Base-by-base conservation (phyloP, 2,797 vertebrate species). In the Champsocephalus gunnari region DNA sequence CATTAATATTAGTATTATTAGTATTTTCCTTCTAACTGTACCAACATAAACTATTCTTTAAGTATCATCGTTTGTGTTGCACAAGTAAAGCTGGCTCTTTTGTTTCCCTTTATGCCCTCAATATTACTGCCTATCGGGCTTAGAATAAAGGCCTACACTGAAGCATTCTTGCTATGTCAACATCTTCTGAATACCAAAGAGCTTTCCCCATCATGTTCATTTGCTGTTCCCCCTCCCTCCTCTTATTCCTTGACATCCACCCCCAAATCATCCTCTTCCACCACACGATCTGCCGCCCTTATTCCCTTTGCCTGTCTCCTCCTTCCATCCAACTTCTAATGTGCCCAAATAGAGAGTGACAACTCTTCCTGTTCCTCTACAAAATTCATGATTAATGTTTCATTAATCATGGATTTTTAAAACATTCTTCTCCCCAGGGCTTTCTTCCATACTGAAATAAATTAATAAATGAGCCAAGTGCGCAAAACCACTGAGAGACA, bases 341-440 rank as follows among this genome's bases (percentile, higher is more conserved):
- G 77, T 89, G 86, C 79, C 89, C 82, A 93, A 94, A 95, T 92
- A 88, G 64, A 92, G 91, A 93, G 90, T 93, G 93, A 94, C 94
- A 95, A 86, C 82, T 87, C 92, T 93, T 95, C 93, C 93, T 93
- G 92, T 94, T 91, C 89, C 80, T 75, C 80, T 93, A 90, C 87
- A 94, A 95, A 92, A 94, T 94, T 86, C 77, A 95, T 93, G 93
- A 94, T 94, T 90, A 93, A 94, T 94, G 90, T 91, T 93, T 92
- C 91, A 95, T 95, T 95, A 93, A 95, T 93, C 90, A 94, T 87
- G 68, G 79, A 86, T 92, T 93, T 89, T 89, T 88, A 89, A 93
- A 94, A 90, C 92, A 93, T 93, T 67, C 86, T 60, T 60, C 77
- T 93, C 92, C 90, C 89, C 0, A 49, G 90, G 91, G 93, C 84